Percentiles rank a stretch among this genome's conserved stretches.
Evolutionary conservation across 2,888 invertebrate genomes (phyloP).

Genomic region (Branchellion lobata): DNA sequence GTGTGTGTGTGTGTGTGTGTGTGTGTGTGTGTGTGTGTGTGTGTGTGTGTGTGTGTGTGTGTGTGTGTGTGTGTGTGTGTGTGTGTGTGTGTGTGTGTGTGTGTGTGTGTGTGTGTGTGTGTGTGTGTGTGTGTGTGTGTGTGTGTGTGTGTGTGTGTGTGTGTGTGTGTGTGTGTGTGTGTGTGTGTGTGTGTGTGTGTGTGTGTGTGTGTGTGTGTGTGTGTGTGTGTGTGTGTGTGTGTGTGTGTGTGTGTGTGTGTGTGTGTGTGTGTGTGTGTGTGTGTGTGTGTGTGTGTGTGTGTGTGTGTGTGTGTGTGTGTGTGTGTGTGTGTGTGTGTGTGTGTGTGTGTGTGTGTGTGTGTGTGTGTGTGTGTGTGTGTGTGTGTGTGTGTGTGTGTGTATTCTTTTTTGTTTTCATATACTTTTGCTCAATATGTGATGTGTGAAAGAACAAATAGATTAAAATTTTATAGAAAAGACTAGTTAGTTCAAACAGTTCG

Average conservation of each 20-base stretch:
- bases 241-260: slow-evolving; percentile 44
- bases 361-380: no score
- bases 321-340: no score
- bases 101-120: slow-evolving; percentile 47
- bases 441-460: no score
- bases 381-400: no score
- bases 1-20: slow-evolving; percentile 46
- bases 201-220: slow-evolving; percentile 43
- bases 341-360: no score
- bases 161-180: slow-evolving; percentile 48
- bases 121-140: slow-evolving; percentile 46
- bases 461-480: no score
- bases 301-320: background rate
- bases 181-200: slow-evolving; percentile 46
- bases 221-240: slow-evolving; percentile 27
- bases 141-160: slow-evolving; percentile 44
- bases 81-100: slow-evolving; percentile 47
- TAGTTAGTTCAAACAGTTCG: no score
- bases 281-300: slow-evolving; percentile 38
- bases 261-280: slow-evolving; percentile 41
- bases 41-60: slow-evolving; percentile 44
- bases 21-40: slow-evolving; percentile 47
- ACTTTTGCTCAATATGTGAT: no score
- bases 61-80: slow-evolving; percentile 47
- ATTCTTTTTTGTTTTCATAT: no score